Conservation (phyloP, 2,113 vertebrate genomes). For the Deroptyus accipitrinus region DNA sequence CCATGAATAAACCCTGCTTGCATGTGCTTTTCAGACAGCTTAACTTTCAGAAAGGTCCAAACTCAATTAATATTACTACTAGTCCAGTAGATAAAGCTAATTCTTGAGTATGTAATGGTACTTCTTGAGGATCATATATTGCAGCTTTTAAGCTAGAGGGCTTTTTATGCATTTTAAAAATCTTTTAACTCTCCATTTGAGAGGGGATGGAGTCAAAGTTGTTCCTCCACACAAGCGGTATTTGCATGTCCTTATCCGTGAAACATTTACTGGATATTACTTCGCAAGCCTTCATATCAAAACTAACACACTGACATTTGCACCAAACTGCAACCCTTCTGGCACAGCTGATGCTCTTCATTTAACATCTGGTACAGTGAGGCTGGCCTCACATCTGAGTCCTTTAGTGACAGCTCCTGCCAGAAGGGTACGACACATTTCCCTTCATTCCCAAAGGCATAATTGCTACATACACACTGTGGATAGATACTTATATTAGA, state of each 20-base stretch:
- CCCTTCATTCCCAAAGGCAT: neutral
- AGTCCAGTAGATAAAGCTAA: conserved; percentile 1
- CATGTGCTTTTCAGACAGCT: conserved; percentile 12
- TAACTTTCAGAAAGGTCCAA: conserved; percentile 24
- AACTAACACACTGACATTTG: neutral
- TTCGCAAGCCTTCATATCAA: neutral
- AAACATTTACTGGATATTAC: neutral
- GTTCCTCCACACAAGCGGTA: neutral
- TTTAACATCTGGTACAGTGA: neutral
- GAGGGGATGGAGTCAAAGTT: neutral
- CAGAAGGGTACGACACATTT: neutral
- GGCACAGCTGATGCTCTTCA: neutral
- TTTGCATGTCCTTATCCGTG: neutral
- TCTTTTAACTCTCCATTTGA: neutral
- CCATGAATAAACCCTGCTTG: conserved; percentile 12
- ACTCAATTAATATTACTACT: neutral
- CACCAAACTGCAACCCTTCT: neutral
- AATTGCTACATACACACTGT: neutral
- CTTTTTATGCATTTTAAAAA: neutral
- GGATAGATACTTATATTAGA: neutral
- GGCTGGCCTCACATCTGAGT: neutral
- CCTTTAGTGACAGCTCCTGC: neutral
- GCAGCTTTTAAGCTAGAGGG: neutral
- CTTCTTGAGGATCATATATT: neutral
- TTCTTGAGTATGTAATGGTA: neutral